These are phyloP conservation scores for Pseudomyrmex flavicornis DNA, from an alignment of 1,140 invertebrate species.

Conservation along the genomic window DNA sequence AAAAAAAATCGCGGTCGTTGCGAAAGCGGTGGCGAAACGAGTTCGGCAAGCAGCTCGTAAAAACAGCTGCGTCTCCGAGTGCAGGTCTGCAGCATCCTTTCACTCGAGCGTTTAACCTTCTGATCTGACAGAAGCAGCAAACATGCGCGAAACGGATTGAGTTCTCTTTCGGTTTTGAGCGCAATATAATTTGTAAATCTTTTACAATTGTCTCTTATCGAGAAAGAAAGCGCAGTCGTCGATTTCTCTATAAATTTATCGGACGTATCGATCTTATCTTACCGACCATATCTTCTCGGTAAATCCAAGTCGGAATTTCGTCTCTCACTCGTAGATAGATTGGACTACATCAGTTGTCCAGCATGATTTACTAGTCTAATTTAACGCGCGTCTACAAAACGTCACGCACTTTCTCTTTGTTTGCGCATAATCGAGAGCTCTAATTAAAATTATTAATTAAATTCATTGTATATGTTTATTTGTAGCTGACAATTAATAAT, in stretches of 20 bases:
- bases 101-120: slow-evolving; percentile 65
- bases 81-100: slow-evolving; percentile 64
- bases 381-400: slow-evolving; percentile 20
- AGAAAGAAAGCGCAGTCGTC: neutral
- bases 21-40: slow-evolving; percentile 23
- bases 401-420: neutral
- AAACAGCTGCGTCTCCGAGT: slow-evolving; percentile 44
- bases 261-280: slow-evolving; percentile 16
- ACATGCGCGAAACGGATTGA: slow-evolving; percentile 49
- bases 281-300: neutral
- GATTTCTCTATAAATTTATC: neutral
- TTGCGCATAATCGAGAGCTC: slow-evolving; percentile 6
- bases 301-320: slow-evolving; percentile 33
- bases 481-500: too few relatives aligned
- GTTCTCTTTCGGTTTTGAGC: slow-evolving; percentile 42
- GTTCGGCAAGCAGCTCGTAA: slow-evolving; percentile 22
- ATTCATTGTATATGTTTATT: neutral
- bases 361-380: slow-evolving; percentile 47
- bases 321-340: slow-evolving; percentile 19
- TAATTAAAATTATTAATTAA: slow-evolving; percentile 7
- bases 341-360: slow-evolving; percentile 11
- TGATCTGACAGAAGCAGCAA: slow-evolving; percentile 25
- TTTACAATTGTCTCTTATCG: slow-evolving; percentile 25
- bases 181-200: slow-evolving; percentile 26
- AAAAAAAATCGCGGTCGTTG: slow-evolving; percentile 8